Evolutionary conservation across 2,888 invertebrate species (phyloP), one percentile per base, ranked within the genome.

Genomic region (Leptinotarsa peninsularis): DNA sequence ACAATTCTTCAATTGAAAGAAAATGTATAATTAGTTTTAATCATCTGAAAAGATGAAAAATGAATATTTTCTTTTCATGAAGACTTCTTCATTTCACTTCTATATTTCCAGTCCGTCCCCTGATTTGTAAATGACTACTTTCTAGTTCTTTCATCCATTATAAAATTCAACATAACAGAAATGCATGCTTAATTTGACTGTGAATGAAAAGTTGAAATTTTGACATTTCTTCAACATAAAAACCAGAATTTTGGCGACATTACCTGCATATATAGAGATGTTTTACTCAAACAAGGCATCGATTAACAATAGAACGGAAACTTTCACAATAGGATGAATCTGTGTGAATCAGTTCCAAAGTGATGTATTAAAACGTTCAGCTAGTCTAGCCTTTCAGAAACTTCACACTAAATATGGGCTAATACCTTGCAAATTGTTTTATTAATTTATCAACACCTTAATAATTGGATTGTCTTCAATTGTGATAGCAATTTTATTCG

Each of bases 391-490:
- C 58, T 58, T 58, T 58, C 15, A 60, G 27, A 60, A 54, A 10
- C 18, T 54, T 54, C 54, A 18, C 18, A 54, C 54, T 60, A 15
- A 23, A 60, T 60, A 60, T 60, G 60, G 60, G 60, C 27, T 60
- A 60, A 60, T 60, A 27, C 15, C 13, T 18, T 23, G 43, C 23
- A 10, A 58, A 58, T 58, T 58, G 58, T 58, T 27, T 5, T 5
- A 60, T 27, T 27, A 60, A 23, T 60, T 60, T 60, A 60, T 60
- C 60, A 60, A 23, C 60, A 21, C 27, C 60, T 21, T 60, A 5
- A 27, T 21, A 60, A 60, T 27, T 15, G 60, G 15, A 60, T 60
- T 60, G 27, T 60, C 23, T 60, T 60, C 5, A 27, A 60, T 60
- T 60, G 23, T 60, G 54, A 60, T 60, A n/a, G 21, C 14, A 58